A percentile compares a stretch with the other conserved stretches of the same genome.
Evolutionary conservation across 2,797 vertebrate species (phyloP).

Genomic region (Danio jaintianensis): DNA sequence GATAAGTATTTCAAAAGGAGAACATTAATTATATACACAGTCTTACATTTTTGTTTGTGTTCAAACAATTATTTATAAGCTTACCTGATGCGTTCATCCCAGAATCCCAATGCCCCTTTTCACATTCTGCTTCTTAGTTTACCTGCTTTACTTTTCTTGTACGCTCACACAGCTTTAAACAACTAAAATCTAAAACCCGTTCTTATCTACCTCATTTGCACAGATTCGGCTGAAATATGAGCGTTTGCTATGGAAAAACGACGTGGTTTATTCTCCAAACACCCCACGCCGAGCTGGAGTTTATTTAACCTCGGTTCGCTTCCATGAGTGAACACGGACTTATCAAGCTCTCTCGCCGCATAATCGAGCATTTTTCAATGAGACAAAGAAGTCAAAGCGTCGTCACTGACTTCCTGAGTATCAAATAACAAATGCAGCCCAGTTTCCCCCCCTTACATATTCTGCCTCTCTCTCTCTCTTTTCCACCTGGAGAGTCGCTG

Average conservation of each 20-base stretch:
- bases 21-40: too few species aligned
- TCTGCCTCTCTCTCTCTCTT: slow-evolving; percentile 61
- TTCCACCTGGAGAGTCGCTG: slow-evolving; percentile 72
- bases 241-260: not conserved
- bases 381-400: slow-evolving; percentile 85
- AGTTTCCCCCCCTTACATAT: slow-evolving; percentile 48
- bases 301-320: slow-evolving; percentile 5
- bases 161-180: not conserved
- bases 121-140: slow-evolving; percentile 8
- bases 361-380: slow-evolving; percentile 76
- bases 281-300: not conserved
- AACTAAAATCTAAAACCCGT: not conserved
- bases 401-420: slow-evolving; percentile 86
- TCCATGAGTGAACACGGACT: slow-evolving; percentile 11
- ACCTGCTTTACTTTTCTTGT: not conserved
- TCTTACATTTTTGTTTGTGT: not conserved
- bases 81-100: slow-evolving; percentile 39
- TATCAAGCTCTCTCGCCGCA: slow-evolving; percentile 60
- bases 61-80: slow-evolving; percentile 7
- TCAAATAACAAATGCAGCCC: slow-evolving; percentile 81
- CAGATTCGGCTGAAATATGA: not conserved
- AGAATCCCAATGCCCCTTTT: not conserved
- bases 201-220: slow-evolving; percentile 1
- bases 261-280: not conserved
- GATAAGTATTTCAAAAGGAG: not conserved